phyloP scores from a whole-genome alignment of 2,113 vertebrate species.

The Nymphicus hollandicus region DNA sequence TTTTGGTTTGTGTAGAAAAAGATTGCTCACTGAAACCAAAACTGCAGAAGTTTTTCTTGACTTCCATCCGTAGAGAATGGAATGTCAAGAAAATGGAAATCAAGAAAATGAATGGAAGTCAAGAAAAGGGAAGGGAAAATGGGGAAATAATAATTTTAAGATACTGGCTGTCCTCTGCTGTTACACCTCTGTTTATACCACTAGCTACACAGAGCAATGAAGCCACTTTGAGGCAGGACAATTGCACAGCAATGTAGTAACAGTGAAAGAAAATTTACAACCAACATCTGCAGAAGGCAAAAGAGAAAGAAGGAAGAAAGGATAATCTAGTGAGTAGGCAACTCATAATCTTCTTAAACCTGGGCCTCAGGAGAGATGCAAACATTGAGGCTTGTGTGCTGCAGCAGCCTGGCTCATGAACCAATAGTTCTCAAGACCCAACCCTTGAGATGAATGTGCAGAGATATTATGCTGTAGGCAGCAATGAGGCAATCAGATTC shows the following conservation, averaged over 20 bases:
- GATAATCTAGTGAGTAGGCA: neutral
- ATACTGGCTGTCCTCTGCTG: neutral
- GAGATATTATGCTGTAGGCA: neutral
- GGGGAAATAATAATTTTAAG: neutral
- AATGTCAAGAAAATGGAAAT: neutral
- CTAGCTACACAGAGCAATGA: neutral
- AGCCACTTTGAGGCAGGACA: neutral
- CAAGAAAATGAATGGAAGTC: neutral
- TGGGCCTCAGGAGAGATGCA: neutral
- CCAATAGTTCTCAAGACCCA: neutral
- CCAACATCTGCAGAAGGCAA: neutral
- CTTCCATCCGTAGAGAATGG: too few species aligned
- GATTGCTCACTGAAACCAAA: neutral
- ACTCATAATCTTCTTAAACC: neutral
- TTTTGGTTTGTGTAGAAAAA: neutral
- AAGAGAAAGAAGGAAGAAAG: neutral
- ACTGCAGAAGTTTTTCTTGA: neutral
- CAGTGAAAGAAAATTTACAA: neutral
- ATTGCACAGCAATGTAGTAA: neutral
- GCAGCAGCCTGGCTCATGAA: neutral
- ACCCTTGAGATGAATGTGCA: fast-evolving
- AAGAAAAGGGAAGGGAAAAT: neutral
- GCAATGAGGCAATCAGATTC: neutral
- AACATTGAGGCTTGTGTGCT: neutral
- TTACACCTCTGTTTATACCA: neutral